Percentiles rank a stretch among this genome's conserved stretches.
Evolutionary conservation across 2,797 vertebrate species (phyloP).

Genomic region (Gymnoscopelus braueri): DNA sequence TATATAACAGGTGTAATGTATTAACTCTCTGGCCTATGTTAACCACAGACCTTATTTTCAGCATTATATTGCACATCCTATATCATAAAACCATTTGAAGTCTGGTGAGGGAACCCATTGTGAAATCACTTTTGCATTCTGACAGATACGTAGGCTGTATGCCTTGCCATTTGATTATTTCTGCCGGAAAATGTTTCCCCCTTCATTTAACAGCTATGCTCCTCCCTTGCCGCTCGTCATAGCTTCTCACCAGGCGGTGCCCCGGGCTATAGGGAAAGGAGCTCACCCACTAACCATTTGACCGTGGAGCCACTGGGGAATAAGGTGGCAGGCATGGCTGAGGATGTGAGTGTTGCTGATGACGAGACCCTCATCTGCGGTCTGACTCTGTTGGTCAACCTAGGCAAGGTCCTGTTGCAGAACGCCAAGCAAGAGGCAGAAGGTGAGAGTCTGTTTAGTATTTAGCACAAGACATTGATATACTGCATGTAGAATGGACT

Average conservation of each 20-base stretch:
- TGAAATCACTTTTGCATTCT: no score
- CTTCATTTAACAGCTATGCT: background rate
- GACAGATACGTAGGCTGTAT: no score
- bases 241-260: background rate
- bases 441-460: conserved; percentile 51
- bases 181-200: background rate
- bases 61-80: no score
- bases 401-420: conserved; percentile 43
- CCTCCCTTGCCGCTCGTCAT: background rate
- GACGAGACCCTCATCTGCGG: conserved; percentile 35
- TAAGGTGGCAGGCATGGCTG: conserved; percentile 42
- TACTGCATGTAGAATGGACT: no score
- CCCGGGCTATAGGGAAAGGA: background rate
- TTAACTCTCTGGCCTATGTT: no score
- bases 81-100: no score
- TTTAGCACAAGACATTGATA: no score
- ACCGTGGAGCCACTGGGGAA: background rate
- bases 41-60: no score
- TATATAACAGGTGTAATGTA: no score
- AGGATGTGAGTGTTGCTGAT: conserved; percentile 16
- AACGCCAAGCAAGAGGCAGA: conserved; percentile 46
- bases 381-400: conserved; percentile 50
- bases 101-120: no score
- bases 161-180: no score
- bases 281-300: background rate